phyloP scores from a whole-genome alignment of 2,888 invertebrate genomes.

The Craniophora ligustri region DNA sequence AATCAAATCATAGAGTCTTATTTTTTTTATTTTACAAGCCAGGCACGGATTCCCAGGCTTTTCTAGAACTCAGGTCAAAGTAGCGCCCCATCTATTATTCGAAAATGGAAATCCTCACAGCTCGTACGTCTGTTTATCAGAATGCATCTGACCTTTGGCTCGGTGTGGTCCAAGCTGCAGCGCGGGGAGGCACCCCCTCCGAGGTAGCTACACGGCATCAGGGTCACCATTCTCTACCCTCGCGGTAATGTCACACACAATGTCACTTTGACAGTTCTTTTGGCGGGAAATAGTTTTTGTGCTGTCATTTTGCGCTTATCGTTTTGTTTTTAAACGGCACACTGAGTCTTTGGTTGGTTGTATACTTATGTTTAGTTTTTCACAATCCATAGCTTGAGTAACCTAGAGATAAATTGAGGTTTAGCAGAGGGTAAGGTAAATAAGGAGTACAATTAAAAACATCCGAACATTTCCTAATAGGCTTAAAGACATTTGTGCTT shows the following conservation, averaged over 20 bases:
- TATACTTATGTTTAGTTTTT: conserved; percentile 57
- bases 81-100: conserved; percentile 38
- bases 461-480: not conserved
- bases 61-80: conserved; percentile 38
- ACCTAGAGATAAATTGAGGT: conserved; percentile 35
- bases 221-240: conserved; percentile 89
- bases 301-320: conserved; percentile 76
- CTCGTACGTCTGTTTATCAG: conserved; percentile 59
- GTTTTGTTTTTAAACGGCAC: conserved; percentile 69
- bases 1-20: not conserved
- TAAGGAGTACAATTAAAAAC: too few species aligned
- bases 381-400: conserved; percentile 67
- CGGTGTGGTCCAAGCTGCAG: conserved; percentile 85
- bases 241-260: conserved; percentile 70
- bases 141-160: conserved; percentile 82
- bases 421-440: not conserved
- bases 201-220: conserved; percentile 91
- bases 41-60: conserved; percentile 22
- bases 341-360: conserved; percentile 58
- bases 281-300: conserved; percentile 74
- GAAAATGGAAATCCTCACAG: conserved; percentile 55
- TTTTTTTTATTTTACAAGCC: conserved; percentile 1
- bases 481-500: not conserved
- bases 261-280: conserved; percentile 83
- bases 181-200: conserved; percentile 88